Conservation (phyloP, 2,888 invertebrate genomes). For the Elysia crispata region DNA sequence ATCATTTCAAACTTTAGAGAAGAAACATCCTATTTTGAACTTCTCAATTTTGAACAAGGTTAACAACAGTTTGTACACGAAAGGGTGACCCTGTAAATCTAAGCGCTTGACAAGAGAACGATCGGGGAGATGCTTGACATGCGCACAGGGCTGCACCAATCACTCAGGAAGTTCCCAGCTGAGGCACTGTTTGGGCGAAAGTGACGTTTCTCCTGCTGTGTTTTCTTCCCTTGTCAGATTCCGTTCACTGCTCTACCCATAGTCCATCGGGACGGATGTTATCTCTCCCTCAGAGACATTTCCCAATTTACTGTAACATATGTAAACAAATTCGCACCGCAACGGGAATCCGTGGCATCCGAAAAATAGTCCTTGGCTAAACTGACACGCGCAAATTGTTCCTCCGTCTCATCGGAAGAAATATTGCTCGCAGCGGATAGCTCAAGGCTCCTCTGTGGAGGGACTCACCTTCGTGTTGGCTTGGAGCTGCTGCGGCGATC, state of each 20-base stretch:
- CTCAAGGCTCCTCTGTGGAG: too few relatives aligned
- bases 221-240: slow-evolving; percentile 14
- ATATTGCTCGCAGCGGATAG: slow-evolving; percentile 1
- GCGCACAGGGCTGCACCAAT: too few relatives aligned
- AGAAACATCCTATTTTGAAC: too few relatives aligned
- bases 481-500: too few relatives aligned
- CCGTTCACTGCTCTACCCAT: neutral
- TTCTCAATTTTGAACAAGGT: too few relatives aligned
- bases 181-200: neutral
- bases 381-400: slow-evolving; percentile 44
- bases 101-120: too few relatives aligned
- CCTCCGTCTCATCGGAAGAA: slow-evolving; percentile 30
- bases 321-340: slow-evolving; percentile 50
- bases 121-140: too few relatives aligned
- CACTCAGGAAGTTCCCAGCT: too few relatives aligned
- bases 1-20: too few relatives aligned
- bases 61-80: too few relatives aligned
- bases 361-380: slow-evolving; percentile 42
- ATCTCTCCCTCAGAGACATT: slow-evolving; percentile 47
- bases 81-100: too few relatives aligned
- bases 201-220: slow-evolving; percentile 13
- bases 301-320: slow-evolving; percentile 51
- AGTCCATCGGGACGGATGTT: slow-evolving; percentile 31
- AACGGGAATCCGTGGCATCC: slow-evolving; percentile 38
- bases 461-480: too few relatives aligned